These are phyloP conservation scores for Craniophora ligustri DNA, from an alignment of 2,888 invertebrate genomes.

Conservation along the genomic window DNA sequence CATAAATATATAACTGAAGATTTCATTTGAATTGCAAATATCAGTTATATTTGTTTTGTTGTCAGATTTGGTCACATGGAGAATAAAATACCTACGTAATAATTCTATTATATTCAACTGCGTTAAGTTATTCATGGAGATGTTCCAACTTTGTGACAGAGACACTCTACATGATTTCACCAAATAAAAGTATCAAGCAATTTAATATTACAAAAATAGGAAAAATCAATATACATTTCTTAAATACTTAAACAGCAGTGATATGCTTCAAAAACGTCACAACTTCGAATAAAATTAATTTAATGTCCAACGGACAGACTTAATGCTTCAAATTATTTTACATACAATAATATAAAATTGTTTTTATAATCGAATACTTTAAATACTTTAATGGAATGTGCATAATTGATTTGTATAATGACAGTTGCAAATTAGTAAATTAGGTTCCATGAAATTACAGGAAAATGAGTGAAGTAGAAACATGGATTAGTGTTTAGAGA, in stretches of 20 bases:
- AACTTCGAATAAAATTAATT: slow-evolving; percentile 76
- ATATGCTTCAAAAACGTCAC: slow-evolving; percentile 80
- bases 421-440: slow-evolving; percentile 31
- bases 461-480: no score
- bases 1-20: slow-evolving; percentile 27
- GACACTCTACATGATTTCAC: slow-evolving; percentile 40
- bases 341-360: slow-evolving; percentile 46
- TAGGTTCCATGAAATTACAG: not conserved
- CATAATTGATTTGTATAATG: slow-evolving; percentile 31
- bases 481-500: no score
- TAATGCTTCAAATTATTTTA: slow-evolving; percentile 52
- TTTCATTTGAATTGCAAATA: slow-evolving; percentile 28
- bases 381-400: slow-evolving; percentile 58
- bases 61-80: slow-evolving; percentile 82
- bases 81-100: slow-evolving; percentile 70
- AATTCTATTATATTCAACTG: slow-evolving; percentile 60
- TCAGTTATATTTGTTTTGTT: slow-evolving; percentile 46
- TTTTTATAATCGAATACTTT: slow-evolving; percentile 50
- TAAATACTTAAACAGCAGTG: slow-evolving; percentile 71
- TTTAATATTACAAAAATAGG: slow-evolving; percentile 67
- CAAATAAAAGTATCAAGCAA: slow-evolving; percentile 46
- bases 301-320: slow-evolving; percentile 67
- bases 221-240: slow-evolving; percentile 63
- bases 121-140: slow-evolving; percentile 48
- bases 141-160: slow-evolving; percentile 37